Evolutionary conservation across 2,797 vertebrate genomes (phyloP).

Genomic region (Rhincodon typus): DNA sequence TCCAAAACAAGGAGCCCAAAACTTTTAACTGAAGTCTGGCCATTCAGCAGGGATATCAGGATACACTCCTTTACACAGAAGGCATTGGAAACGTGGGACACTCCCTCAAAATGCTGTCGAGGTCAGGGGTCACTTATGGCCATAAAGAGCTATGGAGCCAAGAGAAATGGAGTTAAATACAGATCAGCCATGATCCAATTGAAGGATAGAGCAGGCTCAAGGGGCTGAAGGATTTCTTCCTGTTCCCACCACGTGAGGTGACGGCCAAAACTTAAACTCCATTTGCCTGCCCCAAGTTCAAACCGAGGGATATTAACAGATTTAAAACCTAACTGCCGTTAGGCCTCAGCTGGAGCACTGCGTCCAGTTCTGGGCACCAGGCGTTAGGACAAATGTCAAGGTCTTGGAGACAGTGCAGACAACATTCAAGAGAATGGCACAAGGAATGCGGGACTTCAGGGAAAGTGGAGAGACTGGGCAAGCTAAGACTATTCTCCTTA

Average conservation of each 20-base stretch:
- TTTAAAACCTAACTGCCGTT: neutral
- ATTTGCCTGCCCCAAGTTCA: neutral
- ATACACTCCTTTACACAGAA: neutral
- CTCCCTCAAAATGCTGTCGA: neutral
- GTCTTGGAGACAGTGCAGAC: neutral
- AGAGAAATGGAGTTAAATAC: neutral
- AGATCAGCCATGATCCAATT: neutral
- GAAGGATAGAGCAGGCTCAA: neutral
- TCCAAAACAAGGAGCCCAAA: neutral
- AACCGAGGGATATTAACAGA: neutral
- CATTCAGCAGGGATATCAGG: neutral
- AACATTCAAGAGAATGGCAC: neutral
- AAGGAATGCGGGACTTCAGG: neutral
- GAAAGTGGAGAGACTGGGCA: neutral
- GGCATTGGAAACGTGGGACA: neutral
- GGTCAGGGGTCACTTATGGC: neutral
- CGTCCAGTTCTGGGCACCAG: neutral
- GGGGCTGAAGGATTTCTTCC: neutral
- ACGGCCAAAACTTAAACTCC: neutral
- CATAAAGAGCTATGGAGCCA: neutral
- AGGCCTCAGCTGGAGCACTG: neutral
- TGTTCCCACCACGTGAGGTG: neutral
- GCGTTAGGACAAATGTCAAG: neutral
- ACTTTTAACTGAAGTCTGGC: neutral
- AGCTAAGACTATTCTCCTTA: neutral